A percentile compares a stretch with the other conserved stretches of the same genome.
Conservation (phyloP, 1,140 invertebrate genomes). For the Neodiprion fabricii region DNA sequence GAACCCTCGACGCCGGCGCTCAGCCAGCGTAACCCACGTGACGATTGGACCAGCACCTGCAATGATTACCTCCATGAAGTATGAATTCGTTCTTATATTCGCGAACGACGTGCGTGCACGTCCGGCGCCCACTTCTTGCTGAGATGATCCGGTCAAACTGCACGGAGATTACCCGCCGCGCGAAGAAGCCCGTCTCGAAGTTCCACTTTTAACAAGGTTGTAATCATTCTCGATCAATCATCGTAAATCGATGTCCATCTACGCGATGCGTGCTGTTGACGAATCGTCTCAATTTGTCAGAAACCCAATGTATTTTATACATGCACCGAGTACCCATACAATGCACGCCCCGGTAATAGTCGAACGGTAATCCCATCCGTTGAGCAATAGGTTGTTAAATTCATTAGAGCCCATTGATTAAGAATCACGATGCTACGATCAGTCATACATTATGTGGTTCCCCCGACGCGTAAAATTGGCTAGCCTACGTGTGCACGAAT, state of each 20-base stretch:
- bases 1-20: not conserved
- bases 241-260: not conserved
- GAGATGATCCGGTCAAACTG: too few species aligned
- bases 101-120: too few species aligned
- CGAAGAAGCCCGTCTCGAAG: not conserved
- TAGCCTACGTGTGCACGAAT: not conserved
- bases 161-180: too few species aligned
- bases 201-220: not conserved
- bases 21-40: not conserved
- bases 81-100: too few species aligned
- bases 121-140: too few species aligned
- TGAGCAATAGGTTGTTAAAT: not conserved
- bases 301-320: not conserved
- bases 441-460: not conserved
- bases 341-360: too few species aligned
- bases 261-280: not conserved
- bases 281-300: not conserved
- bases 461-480: not conserved
- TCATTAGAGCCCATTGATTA: slow-evolving; percentile 5
- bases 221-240: not conserved
- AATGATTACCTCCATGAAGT: too few species aligned
- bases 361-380: not conserved
- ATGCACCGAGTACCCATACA: too few species aligned
- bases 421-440: not conserved
- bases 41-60: not conserved